phyloP scores from a whole-genome alignment of 1,140 invertebrate genomes.

The Eriosoma lanigerum region DNA sequence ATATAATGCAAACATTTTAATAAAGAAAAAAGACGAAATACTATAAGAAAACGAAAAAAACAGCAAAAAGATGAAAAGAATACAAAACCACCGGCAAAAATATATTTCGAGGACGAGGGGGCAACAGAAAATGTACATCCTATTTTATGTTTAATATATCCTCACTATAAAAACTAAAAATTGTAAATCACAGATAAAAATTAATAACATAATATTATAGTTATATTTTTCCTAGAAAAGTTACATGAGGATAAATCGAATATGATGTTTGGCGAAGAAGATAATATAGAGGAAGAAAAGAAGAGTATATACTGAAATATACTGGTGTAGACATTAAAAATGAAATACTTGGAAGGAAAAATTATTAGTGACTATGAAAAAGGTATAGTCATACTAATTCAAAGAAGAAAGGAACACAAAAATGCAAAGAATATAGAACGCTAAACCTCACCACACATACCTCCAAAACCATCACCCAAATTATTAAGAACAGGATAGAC shows the following conservation, averaged over 20 bases:
- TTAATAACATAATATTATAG: too few relatives aligned
- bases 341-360: conserved; percentile 37
- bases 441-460: conserved; percentile 23
- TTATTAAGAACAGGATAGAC: conserved; percentile 28
- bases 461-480: conserved; percentile 30
- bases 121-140: too few relatives aligned
- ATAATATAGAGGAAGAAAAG: conserved; percentile 45
- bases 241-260: conserved; percentile 32
- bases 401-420: conserved; percentile 12
- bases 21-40: too few relatives aligned
- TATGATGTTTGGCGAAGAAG: conserved; percentile 49
- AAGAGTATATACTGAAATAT: too few relatives aligned
- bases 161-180: too few relatives aligned
- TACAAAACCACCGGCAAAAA: too few relatives aligned
- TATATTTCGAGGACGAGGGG: too few relatives aligned
- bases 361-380: conserved; percentile 48
- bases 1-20: conserved; percentile 52
- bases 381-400: conserved; percentile 18
- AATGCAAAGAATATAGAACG: conserved; percentile 8
- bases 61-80: conserved; percentile 15
- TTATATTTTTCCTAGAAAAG: too few relatives aligned
- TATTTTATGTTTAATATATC: too few relatives aligned
- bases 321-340: neutral
- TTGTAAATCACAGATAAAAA: too few relatives aligned
- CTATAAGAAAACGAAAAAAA: too few relatives aligned